phyloP scores from a whole-genome alignment of 2,888 invertebrate species.

The Cheilosia vulpina region DNA sequence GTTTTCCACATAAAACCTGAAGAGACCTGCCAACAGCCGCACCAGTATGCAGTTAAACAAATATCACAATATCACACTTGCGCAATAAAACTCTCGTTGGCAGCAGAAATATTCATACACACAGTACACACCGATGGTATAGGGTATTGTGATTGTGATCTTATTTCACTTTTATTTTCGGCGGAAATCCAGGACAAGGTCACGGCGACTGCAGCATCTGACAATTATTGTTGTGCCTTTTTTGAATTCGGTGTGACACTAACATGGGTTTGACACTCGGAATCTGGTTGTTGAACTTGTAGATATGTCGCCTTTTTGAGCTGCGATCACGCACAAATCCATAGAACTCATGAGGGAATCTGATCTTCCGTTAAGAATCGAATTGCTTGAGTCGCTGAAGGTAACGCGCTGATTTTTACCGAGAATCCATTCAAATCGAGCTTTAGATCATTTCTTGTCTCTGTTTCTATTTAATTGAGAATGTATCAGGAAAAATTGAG shows the following conservation, averaged over 20 bases:
- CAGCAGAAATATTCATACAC: conserved; percentile 21
- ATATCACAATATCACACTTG: conserved; percentile 43
- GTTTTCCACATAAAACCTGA: conserved; percentile 59
- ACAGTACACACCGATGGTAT: not conserved
- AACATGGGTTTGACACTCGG: conserved; percentile 62
- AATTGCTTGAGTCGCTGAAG: conserved; percentile 1
- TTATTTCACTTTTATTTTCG: conserved; percentile 72
- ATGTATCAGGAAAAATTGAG: conserved; percentile 43
- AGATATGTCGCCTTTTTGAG: conserved; percentile 14
- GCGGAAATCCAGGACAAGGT: conserved; percentile 69
- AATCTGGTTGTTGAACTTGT: conserved; percentile 46
- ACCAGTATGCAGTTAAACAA: conserved; percentile 38
- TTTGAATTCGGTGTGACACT: conserved; percentile 33
- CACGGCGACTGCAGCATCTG: conserved; percentile 32
- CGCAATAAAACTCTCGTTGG: conserved; percentile 38
- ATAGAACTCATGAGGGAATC: not conserved
- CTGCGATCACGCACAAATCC: not conserved
- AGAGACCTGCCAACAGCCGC: not conserved
- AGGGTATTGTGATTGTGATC: conserved; percentile 60
- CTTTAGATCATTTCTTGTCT: not conserved
- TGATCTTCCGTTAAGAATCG: conserved; percentile 17
- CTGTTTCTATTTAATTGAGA: not conserved
- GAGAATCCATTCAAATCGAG: not conserved
- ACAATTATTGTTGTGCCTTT: conserved; percentile 12
- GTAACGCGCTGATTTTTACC: conserved; percentile 21